phyloP scores from a whole-genome alignment of 2,888 invertebrate species.

The Coenonympha arcania region DNA sequence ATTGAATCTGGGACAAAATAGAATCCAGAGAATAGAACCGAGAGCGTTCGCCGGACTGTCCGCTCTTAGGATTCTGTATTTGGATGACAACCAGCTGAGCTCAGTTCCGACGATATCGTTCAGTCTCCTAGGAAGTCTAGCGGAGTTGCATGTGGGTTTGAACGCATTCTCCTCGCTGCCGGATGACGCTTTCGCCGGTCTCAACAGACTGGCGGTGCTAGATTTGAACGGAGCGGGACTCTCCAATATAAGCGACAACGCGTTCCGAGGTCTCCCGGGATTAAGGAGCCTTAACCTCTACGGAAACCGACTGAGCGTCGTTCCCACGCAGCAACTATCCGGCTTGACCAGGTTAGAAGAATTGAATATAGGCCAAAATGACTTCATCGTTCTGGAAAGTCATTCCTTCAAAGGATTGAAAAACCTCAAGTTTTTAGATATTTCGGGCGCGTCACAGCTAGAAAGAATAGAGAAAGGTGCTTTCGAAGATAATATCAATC shows the following conservation, averaged over 20 bases:
- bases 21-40: constrained; percentile 85
- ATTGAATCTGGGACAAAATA: constrained; percentile 88
- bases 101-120: constrained; percentile 84
- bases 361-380: constrained; percentile 86
- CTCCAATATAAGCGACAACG: constrained; percentile 82
- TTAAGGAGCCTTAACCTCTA: constrained; percentile 83
- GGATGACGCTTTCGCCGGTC: constrained; percentile 84
- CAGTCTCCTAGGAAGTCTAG: constrained; percentile 81
- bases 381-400: constrained; percentile 79
- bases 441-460: constrained; percentile 83
- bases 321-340: constrained; percentile 84
- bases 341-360: constrained; percentile 83
- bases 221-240: constrained; percentile 88
- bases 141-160: constrained; percentile 87
- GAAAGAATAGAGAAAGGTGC: constrained; percentile 83
- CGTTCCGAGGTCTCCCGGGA: constrained; percentile 83
- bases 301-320: constrained; percentile 82
- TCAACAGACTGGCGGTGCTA: constrained; percentile 81
- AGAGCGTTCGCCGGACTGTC: constrained; percentile 83
- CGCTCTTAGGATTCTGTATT: constrained; percentile 83
- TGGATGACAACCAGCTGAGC: constrained; percentile 88
- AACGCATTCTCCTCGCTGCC: constrained; percentile 85
- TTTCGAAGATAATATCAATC: constrained; percentile 84
- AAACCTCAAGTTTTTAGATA: constrained; percentile 83
- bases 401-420: constrained; percentile 85